These are phyloP conservation scores for Folsomia manolachei DNA, from an alignment of 2,888 invertebrate genomes.

Conservation along the genomic window DNA sequence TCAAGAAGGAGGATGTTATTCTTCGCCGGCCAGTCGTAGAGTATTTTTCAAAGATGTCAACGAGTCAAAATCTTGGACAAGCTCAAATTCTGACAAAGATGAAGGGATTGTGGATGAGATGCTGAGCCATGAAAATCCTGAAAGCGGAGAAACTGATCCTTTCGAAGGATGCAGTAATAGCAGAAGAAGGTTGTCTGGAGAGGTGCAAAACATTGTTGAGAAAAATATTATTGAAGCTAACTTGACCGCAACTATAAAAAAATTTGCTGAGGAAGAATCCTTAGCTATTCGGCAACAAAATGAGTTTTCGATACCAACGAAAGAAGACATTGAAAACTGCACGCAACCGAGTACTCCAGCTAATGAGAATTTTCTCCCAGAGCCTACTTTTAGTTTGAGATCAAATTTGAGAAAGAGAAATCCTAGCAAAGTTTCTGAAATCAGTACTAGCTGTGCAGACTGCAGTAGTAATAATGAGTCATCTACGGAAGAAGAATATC, in stretches of 20 bases:
- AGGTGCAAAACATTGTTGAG: slow-evolving; percentile 11
- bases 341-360: slow-evolving; percentile 18
- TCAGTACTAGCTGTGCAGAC: slow-evolving; percentile 48
- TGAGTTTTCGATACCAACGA: slow-evolving; percentile 13
- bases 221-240: slow-evolving; percentile 43
- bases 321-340: slow-evolving; percentile 6
- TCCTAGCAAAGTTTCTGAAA: slow-evolving; percentile 46
- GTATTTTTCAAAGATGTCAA: slow-evolving; percentile 47
- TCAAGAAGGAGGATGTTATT: slow-evolving; percentile 20
- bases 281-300: slow-evolving; percentile 1
- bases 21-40: slow-evolving; percentile 40
- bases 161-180: background rate
- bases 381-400: slow-evolving; percentile 16
- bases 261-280: slow-evolving; percentile 33
- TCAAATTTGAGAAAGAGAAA: slow-evolving; percentile 46
- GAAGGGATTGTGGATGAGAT: slow-evolving; percentile 51
- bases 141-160: slow-evolving; percentile 36
- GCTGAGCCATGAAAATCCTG: slow-evolving; percentile 33
- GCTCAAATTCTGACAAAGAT: slow-evolving; percentile 50
- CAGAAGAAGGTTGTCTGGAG: background rate
- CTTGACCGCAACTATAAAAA: slow-evolving; percentile 36
- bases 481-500: slow-evolving; percentile 44
- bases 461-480: slow-evolving; percentile 49
- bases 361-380: background rate
- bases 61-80: slow-evolving; percentile 48